Base-by-base conservation (phyloP, 2,113 vertebrate species). In the Spea bombifrons region DNA sequence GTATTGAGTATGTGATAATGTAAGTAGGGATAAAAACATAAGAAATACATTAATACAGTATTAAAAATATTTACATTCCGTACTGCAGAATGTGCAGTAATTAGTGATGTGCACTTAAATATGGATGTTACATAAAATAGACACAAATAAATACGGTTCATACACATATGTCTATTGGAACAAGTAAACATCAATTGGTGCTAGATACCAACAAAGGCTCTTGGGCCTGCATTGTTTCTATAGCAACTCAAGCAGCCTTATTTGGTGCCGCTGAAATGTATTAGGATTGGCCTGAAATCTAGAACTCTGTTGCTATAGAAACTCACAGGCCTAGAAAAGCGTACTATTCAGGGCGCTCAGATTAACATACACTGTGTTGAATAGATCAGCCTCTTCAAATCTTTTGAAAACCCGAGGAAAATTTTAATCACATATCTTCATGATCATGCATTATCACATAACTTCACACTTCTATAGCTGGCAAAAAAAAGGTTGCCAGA, bases 291-390 rank as follows among this genome's bases (percentile, higher is more conserved):
- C 75, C 66, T 53, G 43, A 50, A 76, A 67, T 66, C 75, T 68
- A 57, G 30, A 76, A 76, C 66, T 48, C 5, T 47, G 75, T 76
- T 76, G 43, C 75, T 57, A 76, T 76, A 44, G 75, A 76, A 76
- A 76, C 75, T 46, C 10, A 67, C 30, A 55, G 75, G 65, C 65
- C 65, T 67, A 76, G 75, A 76, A 48, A 48, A n/a, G 5, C 13
- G 50, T 61, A 63, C 45, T 30, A 30, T 30, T 30, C 30, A 30
- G 30, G 30, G 30, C 30, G 30, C 55, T 59, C 50, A 52, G 55
- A 13, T 59, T 59, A 59, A 59, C 55, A 10, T 59, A 9, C 10
- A 59, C 50, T 13, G 8, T 4, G 15, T 9, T 5, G 12, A 57
- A 13, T 57, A 13, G 4, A 57, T 57, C 4, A 57, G 5, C 4